Evolutionary conservation across 2,888 invertebrate genomes (phyloP), one percentile per base, ranked within the genome.

Genomic region (Tachina fera): DNA sequence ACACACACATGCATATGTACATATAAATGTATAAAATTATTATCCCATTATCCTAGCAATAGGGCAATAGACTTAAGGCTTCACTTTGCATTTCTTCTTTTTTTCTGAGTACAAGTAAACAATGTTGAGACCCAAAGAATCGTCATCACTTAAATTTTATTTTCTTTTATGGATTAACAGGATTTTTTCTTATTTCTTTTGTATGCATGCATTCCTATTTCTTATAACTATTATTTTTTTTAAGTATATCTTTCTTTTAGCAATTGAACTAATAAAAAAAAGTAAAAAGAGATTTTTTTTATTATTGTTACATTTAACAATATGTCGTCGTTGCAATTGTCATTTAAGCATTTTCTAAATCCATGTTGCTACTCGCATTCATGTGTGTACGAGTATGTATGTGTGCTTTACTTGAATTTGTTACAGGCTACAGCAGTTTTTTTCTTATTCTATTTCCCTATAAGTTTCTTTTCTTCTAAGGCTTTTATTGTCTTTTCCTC

Each of bases 311-410:
- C 77, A 78, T 85, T 78, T 70, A 78, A 74, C 81, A 77, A 78
- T 74, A 70, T 85, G 78, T 85, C 84, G 74, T 81, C 68, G 58
- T 77, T 77, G 81, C 84, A 85, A 78, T 85, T 85, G 81, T 78
- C 82, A 85, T 78, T 82, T 70, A 22, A 78, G 74, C 70, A 74
- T 70, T 77, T 68, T 61, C 16, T 51, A 51, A 19, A 70, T 61
- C 45, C 45, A n/a, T 60, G 43, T 58, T 22, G 31, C 6, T 31
- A 31, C 31, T 31, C 6, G 31, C 2, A 6, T 49, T 1, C 60
- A 10, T 41, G 53, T 61, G 1, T 61, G 60, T 31, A 49, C 75
- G 51, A 60, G n/a, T 56, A 19, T 49, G n/a, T 1, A 31, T 67
- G n/a, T 58, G 19, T 49, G n/a, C 8, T 45, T 10, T 13, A 14